Conservation (phyloP, 1,140 invertebrate genomes). For the Goniozus legneri region DNA sequence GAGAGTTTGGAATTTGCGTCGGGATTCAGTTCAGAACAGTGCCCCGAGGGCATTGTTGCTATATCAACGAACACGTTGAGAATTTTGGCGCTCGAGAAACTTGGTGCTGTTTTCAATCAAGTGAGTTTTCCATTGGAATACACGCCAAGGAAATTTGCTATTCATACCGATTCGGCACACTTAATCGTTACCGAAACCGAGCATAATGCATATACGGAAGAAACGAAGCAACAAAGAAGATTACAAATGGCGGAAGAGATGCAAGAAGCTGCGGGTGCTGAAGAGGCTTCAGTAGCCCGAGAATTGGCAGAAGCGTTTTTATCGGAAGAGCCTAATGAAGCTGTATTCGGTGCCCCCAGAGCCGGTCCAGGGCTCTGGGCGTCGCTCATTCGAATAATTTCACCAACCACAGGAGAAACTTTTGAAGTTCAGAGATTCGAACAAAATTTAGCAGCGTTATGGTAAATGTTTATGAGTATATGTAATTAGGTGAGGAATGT, state of each 20-base stretch:
- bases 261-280: slow-evolving; percentile 92
- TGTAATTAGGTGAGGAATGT: slow-evolving; percentile 17
- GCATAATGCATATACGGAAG: slow-evolving; percentile 97
- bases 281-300: slow-evolving; percentile 90
- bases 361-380: slow-evolving; percentile 97
- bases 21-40: slow-evolving; percentile 97
- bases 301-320: slow-evolving; percentile 97
- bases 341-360: slow-evolving; percentile 92
- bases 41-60: slow-evolving; percentile 98
- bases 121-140: slow-evolving; percentile 88
- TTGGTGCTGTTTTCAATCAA: slow-evolving; percentile 98
- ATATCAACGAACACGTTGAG: slow-evolving; percentile 96
- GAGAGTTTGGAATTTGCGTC: slow-evolving; percentile 97
- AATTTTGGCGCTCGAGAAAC: slow-evolving; percentile 96
- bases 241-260: slow-evolving; percentile 89
- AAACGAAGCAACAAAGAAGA: slow-evolving; percentile 89
- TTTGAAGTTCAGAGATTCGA: slow-evolving; percentile 79
- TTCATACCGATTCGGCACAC: slow-evolving; percentile 91
- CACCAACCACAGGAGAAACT: slow-evolving; percentile 79
- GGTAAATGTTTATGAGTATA: slow-evolving; percentile 55
- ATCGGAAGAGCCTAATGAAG: slow-evolving; percentile 91
- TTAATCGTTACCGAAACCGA: slow-evolving; percentile 94
- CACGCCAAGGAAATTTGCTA: slow-evolving; percentile 92
- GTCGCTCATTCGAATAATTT: slow-evolving; percentile 86
- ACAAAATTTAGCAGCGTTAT: slow-evolving; percentile 95